Evolutionary conservation across 2,888 invertebrate species (phyloP).

Genomic region (Trissolcus japonicus): DNA sequence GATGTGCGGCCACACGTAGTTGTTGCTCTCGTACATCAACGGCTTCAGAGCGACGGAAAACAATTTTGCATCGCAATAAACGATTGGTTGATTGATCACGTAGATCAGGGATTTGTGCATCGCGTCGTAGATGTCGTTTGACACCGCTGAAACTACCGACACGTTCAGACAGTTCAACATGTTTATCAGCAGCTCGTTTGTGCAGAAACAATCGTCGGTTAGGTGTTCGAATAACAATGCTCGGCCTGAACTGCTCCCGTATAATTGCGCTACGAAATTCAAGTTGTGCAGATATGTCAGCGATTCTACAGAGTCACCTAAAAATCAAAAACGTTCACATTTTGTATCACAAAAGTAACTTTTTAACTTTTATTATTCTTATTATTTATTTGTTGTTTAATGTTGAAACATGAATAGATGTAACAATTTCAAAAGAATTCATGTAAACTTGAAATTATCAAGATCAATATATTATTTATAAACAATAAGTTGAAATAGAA

Average conservation of each 20-base stretch:
- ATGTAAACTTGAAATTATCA: too few relatives aligned
- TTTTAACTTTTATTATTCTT: too few relatives aligned
- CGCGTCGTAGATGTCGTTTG: conserved; percentile 67
- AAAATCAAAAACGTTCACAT: conserved; percentile 3
- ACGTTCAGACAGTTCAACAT: conserved; percentile 65
- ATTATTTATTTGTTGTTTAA: too few relatives aligned
- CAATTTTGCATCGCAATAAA: conserved; percentile 66
- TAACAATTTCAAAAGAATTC: too few relatives aligned
- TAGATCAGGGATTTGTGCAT: conserved; percentile 63
- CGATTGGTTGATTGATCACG: conserved; percentile 64
- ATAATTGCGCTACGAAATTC: conserved; percentile 68
- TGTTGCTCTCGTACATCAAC: conserved; percentile 61
- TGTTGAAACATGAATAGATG: too few relatives aligned
- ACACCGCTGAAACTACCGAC: conserved; percentile 64
- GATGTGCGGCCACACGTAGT: conserved; percentile 69
- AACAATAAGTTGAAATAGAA: too few relatives aligned
- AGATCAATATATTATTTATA: too few relatives aligned
- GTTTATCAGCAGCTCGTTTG: conserved; percentile 65
- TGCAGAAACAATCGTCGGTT: conserved; percentile 61
- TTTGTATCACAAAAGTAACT: too few relatives aligned
- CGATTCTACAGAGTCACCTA: conserved; percentile 61
- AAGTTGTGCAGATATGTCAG: conserved; percentile 71
- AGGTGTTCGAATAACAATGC: conserved; percentile 63
- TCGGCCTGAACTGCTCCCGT: conserved; percentile 65
- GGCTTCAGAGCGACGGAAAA: conserved; percentile 67